These are phyloP conservation scores for Sylvietta virens DNA, from an alignment of 2,113 vertebrate genomes.

Conservation along the genomic window DNA sequence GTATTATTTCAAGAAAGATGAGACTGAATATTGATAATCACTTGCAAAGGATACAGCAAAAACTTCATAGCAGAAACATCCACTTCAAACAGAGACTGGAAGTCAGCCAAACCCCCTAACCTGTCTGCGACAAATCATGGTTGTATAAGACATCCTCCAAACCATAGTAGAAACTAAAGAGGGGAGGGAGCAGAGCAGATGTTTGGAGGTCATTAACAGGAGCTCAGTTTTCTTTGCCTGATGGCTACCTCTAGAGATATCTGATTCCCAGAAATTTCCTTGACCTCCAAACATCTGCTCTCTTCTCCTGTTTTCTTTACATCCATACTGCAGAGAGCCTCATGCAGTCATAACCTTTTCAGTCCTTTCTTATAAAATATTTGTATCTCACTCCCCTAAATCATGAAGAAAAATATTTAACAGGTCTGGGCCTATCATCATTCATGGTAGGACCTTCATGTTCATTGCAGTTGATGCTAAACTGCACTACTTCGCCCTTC, in stretches of 20 bases:
- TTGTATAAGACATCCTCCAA: slow-evolving; percentile 16
- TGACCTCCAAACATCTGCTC: slow-evolving; percentile 55
- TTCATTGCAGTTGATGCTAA: background rate
- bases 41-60: slow-evolving; percentile 2
- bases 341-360: slow-evolving; percentile 28
- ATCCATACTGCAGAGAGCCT: background rate
- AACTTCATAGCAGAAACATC: slow-evolving; percentile 35
- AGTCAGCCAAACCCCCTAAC: slow-evolving; percentile 32
- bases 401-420: slow-evolving; percentile 21
- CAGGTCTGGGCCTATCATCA: background rate
- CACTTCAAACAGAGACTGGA: slow-evolving; percentile 40
- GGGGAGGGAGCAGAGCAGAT: slow-evolving; percentile 41
- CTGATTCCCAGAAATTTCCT: slow-evolving; percentile 51
- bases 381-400: background rate
- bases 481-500: background rate
- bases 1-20: background rate
- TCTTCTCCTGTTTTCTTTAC: slow-evolving; percentile 7
- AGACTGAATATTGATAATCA: background rate
- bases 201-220: slow-evolving; percentile 63
- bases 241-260: slow-evolving; percentile 61
- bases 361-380: slow-evolving; percentile 1
- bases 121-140: slow-evolving; percentile 25
- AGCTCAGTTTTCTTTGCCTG: slow-evolving; percentile 59
- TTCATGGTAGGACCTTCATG: background rate
- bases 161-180: slow-evolving; percentile 37